Conservation (phyloP, 2,888 invertebrate genomes). For the Neoscelio sp. region DNA sequence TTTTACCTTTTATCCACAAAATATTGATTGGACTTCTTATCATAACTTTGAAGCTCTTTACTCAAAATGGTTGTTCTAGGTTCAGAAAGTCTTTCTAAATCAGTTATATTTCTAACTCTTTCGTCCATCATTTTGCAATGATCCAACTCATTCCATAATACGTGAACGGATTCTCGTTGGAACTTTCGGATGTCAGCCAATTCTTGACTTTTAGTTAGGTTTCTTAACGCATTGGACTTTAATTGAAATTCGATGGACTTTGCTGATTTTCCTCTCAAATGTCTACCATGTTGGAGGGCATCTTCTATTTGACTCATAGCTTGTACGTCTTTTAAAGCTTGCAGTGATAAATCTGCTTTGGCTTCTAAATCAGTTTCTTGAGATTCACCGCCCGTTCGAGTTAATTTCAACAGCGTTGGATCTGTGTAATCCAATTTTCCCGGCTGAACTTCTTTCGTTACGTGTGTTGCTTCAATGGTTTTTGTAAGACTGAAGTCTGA, state of each 20-base stretch:
- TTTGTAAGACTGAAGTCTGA: constrained; percentile 87
- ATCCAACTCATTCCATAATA: constrained; percentile 77
- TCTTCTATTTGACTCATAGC: constrained; percentile 74
- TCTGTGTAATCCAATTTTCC: constrained; percentile 68
- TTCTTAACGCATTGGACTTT: constrained; percentile 82
- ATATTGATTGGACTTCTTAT: constrained; percentile 85
- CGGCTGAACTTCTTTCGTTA: constrained; percentile 86
- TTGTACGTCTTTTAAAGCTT: constrained; percentile 77
- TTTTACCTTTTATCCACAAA: constrained; percentile 87
- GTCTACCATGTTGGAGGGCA: constrained; percentile 80
- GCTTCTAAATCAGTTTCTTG: constrained; percentile 63
- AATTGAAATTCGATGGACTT: constrained; percentile 86
- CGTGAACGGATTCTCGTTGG: constrained; percentile 77
- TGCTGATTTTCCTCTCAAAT: constrained; percentile 90
- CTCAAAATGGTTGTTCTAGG: constrained; percentile 86
- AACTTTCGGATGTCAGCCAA: constrained; percentile 82
- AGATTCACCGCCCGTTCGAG: constrained; percentile 58
- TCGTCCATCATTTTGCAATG: constrained; percentile 83
- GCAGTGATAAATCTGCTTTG: constrained; percentile 75
- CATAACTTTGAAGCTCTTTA: constrained; percentile 87
- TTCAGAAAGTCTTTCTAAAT: constrained; percentile 84
- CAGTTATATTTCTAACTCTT: constrained; percentile 82
- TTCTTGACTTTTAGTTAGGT: constrained; percentile 84
- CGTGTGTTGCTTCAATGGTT: constrained; percentile 86
- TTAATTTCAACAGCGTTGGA: constrained; percentile 60